Percentiles rank a stretch among this genome's conserved stretches.
These are phyloP conservation scores for Octonoba sinensis DNA, from an alignment of 2,888 invertebrate species.

Conservation along the genomic window DNA sequence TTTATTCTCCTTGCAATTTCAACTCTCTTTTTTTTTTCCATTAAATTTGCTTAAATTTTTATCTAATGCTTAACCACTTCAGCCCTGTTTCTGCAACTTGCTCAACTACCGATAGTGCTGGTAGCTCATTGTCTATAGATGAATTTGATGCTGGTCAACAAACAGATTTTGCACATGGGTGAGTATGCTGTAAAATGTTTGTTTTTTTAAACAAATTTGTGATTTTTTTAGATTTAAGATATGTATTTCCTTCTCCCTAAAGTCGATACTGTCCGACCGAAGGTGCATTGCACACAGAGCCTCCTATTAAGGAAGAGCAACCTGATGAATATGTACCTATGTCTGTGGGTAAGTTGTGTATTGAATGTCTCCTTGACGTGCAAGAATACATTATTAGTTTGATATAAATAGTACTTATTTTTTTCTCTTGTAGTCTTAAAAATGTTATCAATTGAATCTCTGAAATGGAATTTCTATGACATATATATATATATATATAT, in stretches of 20 bases:
- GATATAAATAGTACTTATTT: too few species aligned
- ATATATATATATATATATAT: too few species aligned
- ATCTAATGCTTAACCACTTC: neutral
- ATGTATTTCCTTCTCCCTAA: neutral
- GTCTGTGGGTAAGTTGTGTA: conserved; percentile 36
- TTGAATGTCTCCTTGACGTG: neutral
- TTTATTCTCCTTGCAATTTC: neutral
- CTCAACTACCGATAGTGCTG: conserved; percentile 62
- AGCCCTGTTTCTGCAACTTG: conserved; percentile 77
- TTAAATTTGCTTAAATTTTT: neutral
- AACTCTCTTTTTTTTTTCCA: neutral
- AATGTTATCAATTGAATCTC: too few species aligned
- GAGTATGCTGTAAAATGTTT: conserved; percentile 3
- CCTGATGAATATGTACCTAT: conserved; percentile 72
- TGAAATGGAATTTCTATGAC: too few species aligned
- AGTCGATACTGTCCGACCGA: conserved; percentile 58
- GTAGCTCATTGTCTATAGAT: conserved; percentile 65
- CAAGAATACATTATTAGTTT: too few species aligned
- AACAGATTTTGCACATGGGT: conserved; percentile 61
- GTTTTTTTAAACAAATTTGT: neutral
- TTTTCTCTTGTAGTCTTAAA: too few species aligned
- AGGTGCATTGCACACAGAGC: conserved; percentile 72
- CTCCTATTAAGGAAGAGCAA: conserved; percentile 77
- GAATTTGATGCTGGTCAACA: conserved; percentile 64
- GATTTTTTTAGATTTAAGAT: neutral